Base-by-base conservation (phyloP, 92 coral and sea anemone species). In the Muricea muricata region DNA sequence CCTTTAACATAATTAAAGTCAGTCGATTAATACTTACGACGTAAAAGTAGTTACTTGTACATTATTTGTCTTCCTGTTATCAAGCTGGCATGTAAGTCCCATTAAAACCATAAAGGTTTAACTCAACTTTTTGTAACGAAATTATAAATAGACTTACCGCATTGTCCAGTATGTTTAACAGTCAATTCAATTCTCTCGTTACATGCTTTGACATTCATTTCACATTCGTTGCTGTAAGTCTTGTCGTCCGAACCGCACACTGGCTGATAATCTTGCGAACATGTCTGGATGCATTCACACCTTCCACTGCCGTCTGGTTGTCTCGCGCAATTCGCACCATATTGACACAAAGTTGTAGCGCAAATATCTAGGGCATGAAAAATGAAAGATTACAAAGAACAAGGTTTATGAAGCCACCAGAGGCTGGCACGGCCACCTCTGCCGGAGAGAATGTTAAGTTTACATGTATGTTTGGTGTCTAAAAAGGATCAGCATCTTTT, bases 321-420 rank as follows among this genome's bases (percentile, higher is more conserved):
- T 71, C 72, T 88, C 31, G 90, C 86, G 78, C 98, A 95, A 8
- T 81, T 87, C 37, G 83, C 86, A 78, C 89, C 86, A 65, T 85
- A 93, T 23, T 88, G 75, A 50, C 98, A 95, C 8, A 74, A 24
- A 20, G 55, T 63, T 5, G 71, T 48, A 0, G 71, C 48, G 37
- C 83, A 78, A 28, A 57, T 55, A 57, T 78, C 83, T 78, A 63
- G 26, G 20, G 60, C 24, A 52, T 52, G 3, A 52, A 52, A 18
- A 1, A 18, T 17, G 18, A 52, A n/a, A n/a, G n/a, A n/a, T n/a
- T n/a, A n/a, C n/a, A n/a, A 52, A 18, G 60, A 1, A 45, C 50
- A 45, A 12, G 14, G 50, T 45, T 37, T 37, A 17, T 45, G 50
- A 45, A 1, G 9, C 50, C 50, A 45, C 50, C 1, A 1, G 50